Evolutionary conservation across 2,888 invertebrate genomes (phyloP), one percentile per base, ranked within the genome.

Genomic region (Priocnemis perturbator): DNA sequence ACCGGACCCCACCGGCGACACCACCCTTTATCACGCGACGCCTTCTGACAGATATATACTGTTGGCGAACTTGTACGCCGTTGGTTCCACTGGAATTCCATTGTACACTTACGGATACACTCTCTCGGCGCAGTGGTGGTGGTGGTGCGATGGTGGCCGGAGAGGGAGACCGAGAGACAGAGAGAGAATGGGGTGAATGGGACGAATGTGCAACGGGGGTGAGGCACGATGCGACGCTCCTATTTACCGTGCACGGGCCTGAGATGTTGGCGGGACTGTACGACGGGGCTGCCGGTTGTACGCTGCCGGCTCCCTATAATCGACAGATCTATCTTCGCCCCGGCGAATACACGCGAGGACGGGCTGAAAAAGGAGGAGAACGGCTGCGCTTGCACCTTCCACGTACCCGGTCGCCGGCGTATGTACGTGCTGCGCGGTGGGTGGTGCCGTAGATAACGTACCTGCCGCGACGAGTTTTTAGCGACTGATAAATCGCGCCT

Each of bases 11-110:
- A 72, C 74, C 71, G 71, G 57, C 68, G 67, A 68, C 71, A 58
- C 74, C 60, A 71, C 77, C 78, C 82, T 82, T 82, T 82, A 82
- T 82, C 82, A 82, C 79, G 70, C 74, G 78, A 81, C 69, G 72
- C 74, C 73, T 76, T 73, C 65, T 79, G 77, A 74, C 78, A 78
- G 79, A 78, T 81, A 81, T 71, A 71, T 74, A 79, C 76, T 69
- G 77, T 78, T 74, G 69, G 74, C 76, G 74, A 75, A 81, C 80
- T 78, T 79, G 74, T 77, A 80, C 77, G 64, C 57, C 64, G 58
- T 59, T 68, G 48, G 55, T 5, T 48, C 45, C 58, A 63, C 57
- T 26, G 57, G 19, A 21, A 37, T 58, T 21, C 45, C 47, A 59
- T 59, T 45, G 58, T 59, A 45, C 58, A 45, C 58, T 21, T 44